Evolutionary conservation across 2,888 invertebrate species (phyloP).

Genomic region (Dolichomitus sp.): DNA sequence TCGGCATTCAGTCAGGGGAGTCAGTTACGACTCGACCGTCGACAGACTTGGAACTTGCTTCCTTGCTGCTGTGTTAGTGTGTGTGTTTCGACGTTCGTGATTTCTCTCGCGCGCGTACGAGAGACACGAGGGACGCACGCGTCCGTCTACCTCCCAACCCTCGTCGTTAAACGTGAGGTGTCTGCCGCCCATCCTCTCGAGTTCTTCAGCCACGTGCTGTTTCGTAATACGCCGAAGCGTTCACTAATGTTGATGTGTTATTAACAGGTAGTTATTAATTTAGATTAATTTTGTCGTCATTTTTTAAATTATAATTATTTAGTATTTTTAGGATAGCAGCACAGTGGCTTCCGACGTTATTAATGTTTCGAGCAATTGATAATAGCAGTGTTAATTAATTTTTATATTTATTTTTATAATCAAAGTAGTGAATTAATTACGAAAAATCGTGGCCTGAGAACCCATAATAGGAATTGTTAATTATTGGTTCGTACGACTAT

Average conservation of each 20-base stretch:
- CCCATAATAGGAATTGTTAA: no score
- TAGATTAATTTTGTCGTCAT: background rate
- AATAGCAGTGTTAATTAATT: background rate
- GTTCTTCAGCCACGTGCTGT: constrained; percentile 32
- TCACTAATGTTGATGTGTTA: constrained; percentile 42
- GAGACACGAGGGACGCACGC: constrained; percentile 31
- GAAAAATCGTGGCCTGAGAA: no score
- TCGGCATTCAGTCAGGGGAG: constrained; percentile 84
- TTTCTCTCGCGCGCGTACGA: constrained; percentile 19
- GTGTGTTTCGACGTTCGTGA: constrained; percentile 22
- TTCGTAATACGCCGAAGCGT: constrained; percentile 25
- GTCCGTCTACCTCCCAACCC: constrained; percentile 51
- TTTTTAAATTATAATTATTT: background rate
- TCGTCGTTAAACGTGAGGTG: constrained; percentile 1
- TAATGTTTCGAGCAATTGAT: background rate
- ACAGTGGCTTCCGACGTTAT: background rate
- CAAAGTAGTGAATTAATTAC: no score
- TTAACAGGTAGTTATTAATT: constrained; percentile 44
- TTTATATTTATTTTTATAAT: background rate
- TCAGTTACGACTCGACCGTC: constrained; percentile 85
- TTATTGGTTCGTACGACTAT: no score
- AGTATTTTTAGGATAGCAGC: background rate
- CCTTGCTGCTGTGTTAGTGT: constrained; percentile 47
- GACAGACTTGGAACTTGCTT: constrained; percentile 78
- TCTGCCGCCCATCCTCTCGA: constrained; percentile 2